phyloP scores from a whole-genome alignment of 2,888 invertebrate genomes.

The Globia sparganii region DNA sequence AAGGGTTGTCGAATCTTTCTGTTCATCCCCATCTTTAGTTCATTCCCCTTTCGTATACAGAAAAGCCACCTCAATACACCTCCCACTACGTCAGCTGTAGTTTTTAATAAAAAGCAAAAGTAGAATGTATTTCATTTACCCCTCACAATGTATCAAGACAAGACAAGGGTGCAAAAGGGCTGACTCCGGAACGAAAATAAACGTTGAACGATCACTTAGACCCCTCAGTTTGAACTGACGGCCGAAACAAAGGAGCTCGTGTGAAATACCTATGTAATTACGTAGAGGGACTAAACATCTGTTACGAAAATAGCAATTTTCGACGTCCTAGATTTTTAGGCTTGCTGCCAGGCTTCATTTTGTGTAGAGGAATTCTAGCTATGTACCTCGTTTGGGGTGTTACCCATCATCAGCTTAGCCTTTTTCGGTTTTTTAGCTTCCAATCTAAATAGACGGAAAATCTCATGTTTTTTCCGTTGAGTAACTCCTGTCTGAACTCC shows the following conservation, averaged over 20 bases:
- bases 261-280: conserved; percentile 69
- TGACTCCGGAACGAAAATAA: conserved; percentile 85
- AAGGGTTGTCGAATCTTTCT: conserved; percentile 25
- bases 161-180: conserved; percentile 87
- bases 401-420: not conserved
- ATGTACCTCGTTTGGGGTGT: conserved; percentile 21
- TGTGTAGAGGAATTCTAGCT: conserved; percentile 18
- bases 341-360: conserved; percentile 41
- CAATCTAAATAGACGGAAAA: not conserved
- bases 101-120: conserved; percentile 82
- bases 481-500: not conserved
- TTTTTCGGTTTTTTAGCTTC: conserved; percentile 1
- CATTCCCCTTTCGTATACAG: not conserved
- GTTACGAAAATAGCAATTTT: conserved; percentile 51
- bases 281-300: conserved; percentile 51
- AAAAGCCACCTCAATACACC: conserved; percentile 54
- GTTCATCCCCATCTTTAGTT: not conserved
- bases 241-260: conserved; percentile 70
- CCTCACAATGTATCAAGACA: conserved; percentile 86
- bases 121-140: conserved; percentile 85
- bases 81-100: conserved; percentile 68
- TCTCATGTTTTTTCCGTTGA: not conserved
- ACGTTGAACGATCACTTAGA: conserved; percentile 84
- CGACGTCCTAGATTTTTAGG: conserved; percentile 50
- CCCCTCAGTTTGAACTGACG: conserved; percentile 78